phyloP scores from a whole-genome alignment of 2,797 vertebrate genomes.

The Channa striata region DNA sequence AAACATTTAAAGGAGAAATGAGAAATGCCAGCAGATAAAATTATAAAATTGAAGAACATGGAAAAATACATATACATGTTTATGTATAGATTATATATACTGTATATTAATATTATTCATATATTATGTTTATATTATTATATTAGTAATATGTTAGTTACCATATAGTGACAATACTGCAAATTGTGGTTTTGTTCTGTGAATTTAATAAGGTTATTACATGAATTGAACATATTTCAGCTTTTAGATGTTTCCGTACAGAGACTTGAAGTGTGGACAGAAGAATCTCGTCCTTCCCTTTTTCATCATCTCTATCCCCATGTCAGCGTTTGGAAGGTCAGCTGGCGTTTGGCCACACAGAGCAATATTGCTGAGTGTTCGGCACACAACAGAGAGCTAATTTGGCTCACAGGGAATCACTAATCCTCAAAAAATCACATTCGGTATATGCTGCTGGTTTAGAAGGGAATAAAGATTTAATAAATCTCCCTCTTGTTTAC shows the following conservation, averaged over 20 bases:
- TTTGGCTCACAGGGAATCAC: conserved; percentile 15
- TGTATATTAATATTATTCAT: background rate
- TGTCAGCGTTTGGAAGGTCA: conserved; percentile 32
- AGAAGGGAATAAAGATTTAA: background rate
- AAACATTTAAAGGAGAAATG: conserved; percentile 7
- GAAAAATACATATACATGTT: background rate
- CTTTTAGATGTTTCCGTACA: too few species aligned
- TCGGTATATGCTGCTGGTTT: conserved; percentile 11
- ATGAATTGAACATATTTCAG: too few species aligned
- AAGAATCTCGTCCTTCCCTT: conserved; percentile 8
- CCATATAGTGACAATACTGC: too few species aligned
- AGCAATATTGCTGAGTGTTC: conserved; percentile 12
- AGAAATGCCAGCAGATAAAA: conserved; percentile 7
- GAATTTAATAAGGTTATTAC: too few species aligned
- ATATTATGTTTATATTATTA: too few species aligned
- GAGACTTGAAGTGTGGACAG: background rate
- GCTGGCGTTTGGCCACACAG: conserved; percentile 11
- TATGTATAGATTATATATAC: background rate
- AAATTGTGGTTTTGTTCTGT: too few species aligned
- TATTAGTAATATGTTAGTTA: too few species aligned
- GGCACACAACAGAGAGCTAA: conserved; percentile 24
- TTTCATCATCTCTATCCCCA: conserved; percentile 17
- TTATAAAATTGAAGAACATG: background rate
- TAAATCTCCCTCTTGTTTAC: conserved; percentile 19
- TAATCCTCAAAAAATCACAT: conserved; percentile 41